phyloP scores from a whole-genome alignment of 2,113 vertebrate genomes.

The Sylvilagus bachmani region DNA sequence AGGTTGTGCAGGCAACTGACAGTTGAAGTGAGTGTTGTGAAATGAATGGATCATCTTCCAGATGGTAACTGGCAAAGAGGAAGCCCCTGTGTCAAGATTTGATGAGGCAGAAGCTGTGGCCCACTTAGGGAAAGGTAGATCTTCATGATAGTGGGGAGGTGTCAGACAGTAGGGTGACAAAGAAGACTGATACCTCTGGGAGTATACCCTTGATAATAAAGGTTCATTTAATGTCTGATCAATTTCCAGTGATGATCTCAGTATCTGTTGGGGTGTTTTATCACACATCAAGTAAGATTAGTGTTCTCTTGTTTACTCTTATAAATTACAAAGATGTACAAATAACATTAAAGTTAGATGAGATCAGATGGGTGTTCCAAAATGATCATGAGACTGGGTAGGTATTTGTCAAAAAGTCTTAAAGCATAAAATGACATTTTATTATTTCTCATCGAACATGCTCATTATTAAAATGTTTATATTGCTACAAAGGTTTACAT shows the following conservation, averaged over 20 bases:
- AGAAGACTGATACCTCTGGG: not conserved
- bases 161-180: accelerated
- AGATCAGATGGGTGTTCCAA: not conserved
- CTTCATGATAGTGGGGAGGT: not conserved
- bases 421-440: slow-evolving; percentile 40
- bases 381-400: slow-evolving; percentile 6
- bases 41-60: not conserved
- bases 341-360: slow-evolving; percentile 15
- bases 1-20: not conserved
- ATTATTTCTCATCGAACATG: slow-evolving; percentile 35
- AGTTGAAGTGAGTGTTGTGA: not conserved
- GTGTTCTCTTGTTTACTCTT: not conserved
- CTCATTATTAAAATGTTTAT: not conserved
- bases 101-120: accelerated
- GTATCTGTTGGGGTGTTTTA: not conserved
- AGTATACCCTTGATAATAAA: not conserved
- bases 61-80: not conserved
- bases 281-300: slow-evolving; percentile 30
- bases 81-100: not conserved
- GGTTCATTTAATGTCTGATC: not conserved
- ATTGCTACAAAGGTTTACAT: not conserved
- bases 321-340: slow-evolving; percentile 44
- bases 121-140: accelerated
- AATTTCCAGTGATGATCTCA: not conserved
- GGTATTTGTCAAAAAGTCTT: not conserved